Base-by-base conservation (phyloP, 2,888 invertebrate species). In the Eueremaeus valkanovi region DNA sequence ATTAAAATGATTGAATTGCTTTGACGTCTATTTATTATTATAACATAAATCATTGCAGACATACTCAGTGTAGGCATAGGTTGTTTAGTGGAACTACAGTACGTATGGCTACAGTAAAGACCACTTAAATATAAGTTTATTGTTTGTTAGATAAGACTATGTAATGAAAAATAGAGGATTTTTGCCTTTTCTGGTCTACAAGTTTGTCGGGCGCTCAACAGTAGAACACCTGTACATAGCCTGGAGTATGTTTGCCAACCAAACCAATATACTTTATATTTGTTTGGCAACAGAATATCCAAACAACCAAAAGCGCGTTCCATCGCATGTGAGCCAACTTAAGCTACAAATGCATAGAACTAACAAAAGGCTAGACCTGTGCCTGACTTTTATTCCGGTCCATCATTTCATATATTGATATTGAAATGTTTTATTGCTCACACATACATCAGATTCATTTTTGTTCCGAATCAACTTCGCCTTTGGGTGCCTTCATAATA, bases 211-310 rank as follows among this genome's bases (percentile, higher is more conserved):
- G n/a, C 18, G 21, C 5, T 49, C 11, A 55, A 27, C 11, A 63
- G 63, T 36, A 33, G 33, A 24, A 31, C 63, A 63, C 63, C 63
- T 63, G 63, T 29, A 33, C 29, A 63, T 18, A 63, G 63, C 63
- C 63, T 11, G 18, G 1, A 21, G 63, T 33, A 6, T 63, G 63
- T 63, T 63, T 63, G 63, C 63, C 6, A 29, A 63, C 51, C 16
- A 16, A 63, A 63, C 63, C 36, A 33, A 63, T 63, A 63, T 63
- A 51, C 36, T 11, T 29, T 18, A 18, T 3, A 55, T 31, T 63
- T 63, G 63, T 33, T 63, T 36, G 63, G 33, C 8, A 24, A 63
- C 31, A 33, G 63, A 63, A 63, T 63, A 16, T 31, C 33, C 29
- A 29, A 33, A 63, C 33, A 63, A 63, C 33, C 18, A 63, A 21